These are phyloP conservation scores for Pseudococcus viburni DNA, from an alignment of 2,888 invertebrate genomes.

Conservation along the genomic window DNA sequence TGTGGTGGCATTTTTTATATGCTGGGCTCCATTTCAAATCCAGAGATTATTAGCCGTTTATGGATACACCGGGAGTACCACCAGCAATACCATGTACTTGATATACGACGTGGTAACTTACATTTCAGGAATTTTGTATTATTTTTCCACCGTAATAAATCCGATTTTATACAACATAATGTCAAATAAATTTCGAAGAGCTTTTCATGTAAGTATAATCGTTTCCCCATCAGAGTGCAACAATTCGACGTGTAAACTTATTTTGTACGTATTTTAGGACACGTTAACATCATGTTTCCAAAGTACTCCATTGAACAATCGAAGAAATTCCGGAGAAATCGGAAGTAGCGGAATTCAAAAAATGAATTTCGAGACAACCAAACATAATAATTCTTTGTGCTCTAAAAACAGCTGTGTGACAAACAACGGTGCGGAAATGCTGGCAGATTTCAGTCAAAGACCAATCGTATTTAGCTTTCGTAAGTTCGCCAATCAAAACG, in stretches of 20 bases:
- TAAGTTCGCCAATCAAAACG: background rate
- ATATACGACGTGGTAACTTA: constrained; percentile 81
- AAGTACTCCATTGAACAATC: background rate
- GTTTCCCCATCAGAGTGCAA: too few species aligned
- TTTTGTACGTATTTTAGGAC: constrained; percentile 33
- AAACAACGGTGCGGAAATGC: background rate
- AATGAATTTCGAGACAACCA: constrained; percentile 55
- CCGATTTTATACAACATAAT: constrained; percentile 94
- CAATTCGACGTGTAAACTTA: background rate
- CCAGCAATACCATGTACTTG: constrained; percentile 70
- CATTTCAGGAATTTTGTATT: constrained; percentile 90
- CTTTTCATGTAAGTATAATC: constrained; percentile 69
- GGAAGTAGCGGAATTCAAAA: constrained; percentile 48
- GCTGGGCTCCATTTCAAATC: constrained; percentile 94
- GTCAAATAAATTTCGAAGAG: constrained; percentile 90
- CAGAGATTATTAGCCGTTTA: constrained; percentile 83
- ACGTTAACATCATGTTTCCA: constrained; percentile 36
- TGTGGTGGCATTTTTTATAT: constrained; percentile 85
- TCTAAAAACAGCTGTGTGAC: constrained; percentile 16
- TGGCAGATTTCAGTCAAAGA: constrained; percentile 15
- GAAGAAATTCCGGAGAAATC: constrained; percentile 57
- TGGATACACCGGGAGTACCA: constrained; percentile 58
- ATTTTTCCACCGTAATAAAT: constrained; percentile 92
- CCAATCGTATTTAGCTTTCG: constrained; percentile 59
- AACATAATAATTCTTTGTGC: constrained; percentile 44